Percentiles rank a stretch among this genome's conserved stretches.
Evolutionary conservation across 2,888 invertebrate species (phyloP).

Genomic region (Cheilosia vernalis): DNA sequence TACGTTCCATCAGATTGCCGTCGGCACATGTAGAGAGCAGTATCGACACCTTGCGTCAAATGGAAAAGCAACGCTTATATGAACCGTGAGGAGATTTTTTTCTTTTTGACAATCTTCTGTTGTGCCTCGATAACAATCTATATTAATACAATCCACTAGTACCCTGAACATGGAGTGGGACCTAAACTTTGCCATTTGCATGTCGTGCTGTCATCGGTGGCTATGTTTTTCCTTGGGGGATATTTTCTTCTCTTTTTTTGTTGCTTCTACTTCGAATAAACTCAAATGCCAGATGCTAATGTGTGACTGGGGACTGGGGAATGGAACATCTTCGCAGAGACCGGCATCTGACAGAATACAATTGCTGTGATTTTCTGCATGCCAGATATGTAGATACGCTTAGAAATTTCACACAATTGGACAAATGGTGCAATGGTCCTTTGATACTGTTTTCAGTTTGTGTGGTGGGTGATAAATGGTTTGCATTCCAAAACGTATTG

Average conservation of each 20-base stretch:
- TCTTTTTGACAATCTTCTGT: conserved; percentile 30
- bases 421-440: conserved; percentile 51
- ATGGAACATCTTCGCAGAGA: conserved; percentile 34
- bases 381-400: conserved; percentile 26
- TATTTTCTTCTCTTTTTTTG: conserved; percentile 5
- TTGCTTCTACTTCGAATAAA: conserved; percentile 17
- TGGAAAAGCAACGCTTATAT: neutral
- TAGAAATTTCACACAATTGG: conserved; percentile 61
- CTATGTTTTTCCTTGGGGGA: conserved; percentile 43
- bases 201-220: conserved; percentile 43
- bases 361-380: conserved; percentile 22
- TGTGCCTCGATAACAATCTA: conserved; percentile 13
- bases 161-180: conserved; percentile 11
- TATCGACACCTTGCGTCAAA: conserved; percentile 17
- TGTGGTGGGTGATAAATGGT: conserved; percentile 49
- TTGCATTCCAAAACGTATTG: conserved; percentile 17
- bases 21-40: conserved; percentile 10
- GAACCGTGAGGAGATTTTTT: conserved; percentile 10
- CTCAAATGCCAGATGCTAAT: conserved; percentile 49
- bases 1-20: conserved; percentile 54
- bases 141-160: conserved; percentile 18
- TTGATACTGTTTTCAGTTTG: conserved; percentile 50
- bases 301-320: conserved; percentile 21
- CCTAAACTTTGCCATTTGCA: conserved; percentile 66
- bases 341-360: conserved; percentile 43